Evolutionary conservation across 2,888 invertebrate species (phyloP), one percentile per base, ranked within the genome.

Genomic region (Brenthis hecate): DNA sequence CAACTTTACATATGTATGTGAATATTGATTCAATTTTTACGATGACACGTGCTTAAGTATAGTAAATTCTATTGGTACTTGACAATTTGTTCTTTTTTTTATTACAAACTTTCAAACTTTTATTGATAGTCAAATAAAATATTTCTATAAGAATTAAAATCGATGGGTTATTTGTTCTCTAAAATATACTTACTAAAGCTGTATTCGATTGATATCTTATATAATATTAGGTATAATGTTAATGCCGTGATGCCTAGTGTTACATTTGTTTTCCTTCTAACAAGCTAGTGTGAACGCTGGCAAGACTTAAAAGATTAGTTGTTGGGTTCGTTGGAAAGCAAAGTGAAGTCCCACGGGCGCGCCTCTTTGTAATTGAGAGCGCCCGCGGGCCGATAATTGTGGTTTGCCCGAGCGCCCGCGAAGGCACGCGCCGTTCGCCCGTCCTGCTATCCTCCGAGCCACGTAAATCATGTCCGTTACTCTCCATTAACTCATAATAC

Each of bases 381-480:
- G 91, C 91, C 92, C 85, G 90, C 89, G 92, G 92, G 89, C 91
- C 91, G 91, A 92, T 91, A 91, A 91, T 91, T 90, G 92, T 87
- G 88, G 85, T 85, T 43, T 83, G 61, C 61, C 66, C 66, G 66
- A 56, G 66, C 61, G 84, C 85, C 82, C 86, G 87, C 89, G 86
- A 83, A 83, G 82, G 81, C 81, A 78, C 79, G 77, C 78, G 76
- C 79, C 81, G 64, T 79, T 81, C 80, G 74, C 79, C 79, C 78
- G 76, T 73, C 76, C 80, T 69, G 67, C 69, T 75, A 70, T 69
- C 73, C 74, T 75, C 74, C 69, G 77, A 72, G 80, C 83, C 85
- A 83, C 87, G 86, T 92, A 92, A 92, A 92, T 92, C 92, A 91
- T 90, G 87, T 84, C 85, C 89, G 88, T 92, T 92, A 88, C 86